Evolutionary conservation across 2,888 invertebrate genomes (phyloP).

Genomic region (Epinotia ramella): DNA sequence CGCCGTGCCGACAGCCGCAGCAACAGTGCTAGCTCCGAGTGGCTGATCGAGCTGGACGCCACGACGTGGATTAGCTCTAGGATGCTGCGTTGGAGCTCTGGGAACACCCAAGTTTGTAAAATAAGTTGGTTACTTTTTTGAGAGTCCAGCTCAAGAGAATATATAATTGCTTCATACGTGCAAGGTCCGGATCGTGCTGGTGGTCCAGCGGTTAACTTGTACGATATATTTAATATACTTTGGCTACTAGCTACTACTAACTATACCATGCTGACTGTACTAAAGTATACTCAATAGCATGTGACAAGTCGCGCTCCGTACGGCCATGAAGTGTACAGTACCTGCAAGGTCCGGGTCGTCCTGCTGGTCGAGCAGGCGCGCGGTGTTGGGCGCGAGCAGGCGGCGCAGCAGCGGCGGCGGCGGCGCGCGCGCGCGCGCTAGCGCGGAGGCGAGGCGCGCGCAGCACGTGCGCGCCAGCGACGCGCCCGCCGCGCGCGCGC

Average conservation of each 20-base stretch:
- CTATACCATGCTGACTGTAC: no score
- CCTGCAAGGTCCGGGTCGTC: conserved; percentile 15
- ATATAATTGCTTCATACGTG: neutral
- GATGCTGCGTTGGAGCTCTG: conserved; percentile 88
- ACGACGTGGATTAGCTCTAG: conserved; percentile 86
- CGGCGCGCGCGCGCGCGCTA: conserved; percentile 53
- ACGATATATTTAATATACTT: no score
- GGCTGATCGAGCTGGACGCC: conserved; percentile 81
- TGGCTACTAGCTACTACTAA: no score
- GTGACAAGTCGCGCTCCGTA: no score
- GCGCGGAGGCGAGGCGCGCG: conserved; percentile 58
- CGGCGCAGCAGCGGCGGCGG: conserved; percentile 47
- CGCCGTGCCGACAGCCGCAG: conserved; percentile 84
- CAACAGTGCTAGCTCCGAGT: conserved; percentile 84
- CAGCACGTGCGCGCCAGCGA: conserved; percentile 68
- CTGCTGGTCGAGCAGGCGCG: conserved; percentile 49
- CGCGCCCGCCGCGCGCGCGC: conserved; percentile 60
- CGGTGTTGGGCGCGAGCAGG: conserved; percentile 40
- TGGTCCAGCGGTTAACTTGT: no score
- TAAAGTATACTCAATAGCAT: no score
- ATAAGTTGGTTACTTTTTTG: no score
- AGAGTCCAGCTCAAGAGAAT: neutral
- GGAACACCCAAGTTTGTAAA: neutral
- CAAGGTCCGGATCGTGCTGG: no score
- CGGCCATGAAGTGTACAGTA: no score